These are phyloP conservation scores for Poliocrania exsul DNA, from an alignment of 2,797 vertebrate genomes.

Conservation along the genomic window DNA sequence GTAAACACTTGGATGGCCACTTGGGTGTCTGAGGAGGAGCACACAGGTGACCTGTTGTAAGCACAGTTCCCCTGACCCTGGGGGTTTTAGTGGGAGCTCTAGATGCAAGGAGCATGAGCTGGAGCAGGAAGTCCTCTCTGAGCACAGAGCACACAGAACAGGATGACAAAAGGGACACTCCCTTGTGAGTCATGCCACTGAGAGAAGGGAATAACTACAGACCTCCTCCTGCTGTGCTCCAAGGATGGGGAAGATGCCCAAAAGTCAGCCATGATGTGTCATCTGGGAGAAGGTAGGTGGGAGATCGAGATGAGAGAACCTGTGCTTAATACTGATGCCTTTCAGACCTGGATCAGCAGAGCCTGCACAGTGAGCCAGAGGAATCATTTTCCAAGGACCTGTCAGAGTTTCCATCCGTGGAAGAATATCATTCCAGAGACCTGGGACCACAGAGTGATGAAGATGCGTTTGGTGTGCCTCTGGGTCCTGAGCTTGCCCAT, in stretches of 20 bases:
- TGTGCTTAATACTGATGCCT: not conserved
- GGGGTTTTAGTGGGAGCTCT: not conserved
- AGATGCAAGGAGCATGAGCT: not conserved
- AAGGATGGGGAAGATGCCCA: not conserved
- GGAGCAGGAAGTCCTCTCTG: not conserved
- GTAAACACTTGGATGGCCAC: not conserved
- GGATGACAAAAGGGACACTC: not conserved
- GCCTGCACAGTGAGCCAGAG: conserved; percentile 89
- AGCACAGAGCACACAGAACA: not conserved
- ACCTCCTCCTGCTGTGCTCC: not conserved
- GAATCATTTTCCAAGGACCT: conserved; percentile 87
- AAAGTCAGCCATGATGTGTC: not conserved
- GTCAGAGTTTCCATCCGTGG: conserved; percentile 85
- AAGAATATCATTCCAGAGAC: conserved; percentile 83
- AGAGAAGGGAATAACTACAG: not conserved
- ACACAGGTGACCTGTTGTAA: not conserved
- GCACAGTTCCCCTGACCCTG: not conserved
- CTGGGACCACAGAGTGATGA: conserved; percentile 74
- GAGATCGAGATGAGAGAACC: not conserved
- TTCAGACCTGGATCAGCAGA: conserved; percentile 95
- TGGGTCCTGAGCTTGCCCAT: conserved; percentile 61
- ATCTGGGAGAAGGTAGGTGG: not conserved
- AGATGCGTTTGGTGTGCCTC: conserved; percentile 75
- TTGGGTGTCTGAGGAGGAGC: not conserved
- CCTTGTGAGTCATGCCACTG: not conserved